Conservation (phyloP, 1,140 invertebrate species). For the Drosophila pachea region DNA sequence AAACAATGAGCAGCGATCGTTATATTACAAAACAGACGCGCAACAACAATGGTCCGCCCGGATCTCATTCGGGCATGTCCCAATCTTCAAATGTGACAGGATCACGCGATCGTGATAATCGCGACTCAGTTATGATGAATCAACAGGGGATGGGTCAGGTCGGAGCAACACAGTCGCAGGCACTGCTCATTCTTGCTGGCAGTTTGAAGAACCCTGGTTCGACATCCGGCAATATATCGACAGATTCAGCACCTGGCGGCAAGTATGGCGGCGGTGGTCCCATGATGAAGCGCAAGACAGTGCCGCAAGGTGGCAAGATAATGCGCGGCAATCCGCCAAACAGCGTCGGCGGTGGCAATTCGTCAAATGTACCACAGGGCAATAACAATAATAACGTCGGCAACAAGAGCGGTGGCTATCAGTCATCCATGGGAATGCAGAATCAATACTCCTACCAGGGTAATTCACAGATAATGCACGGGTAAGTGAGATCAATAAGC, state of each 20-base stretch:
- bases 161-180: conserved; percentile 56
- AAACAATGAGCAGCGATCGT: conserved; percentile 73
- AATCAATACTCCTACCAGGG: conserved; percentile 69
- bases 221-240: conserved; percentile 39
- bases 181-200: conserved; percentile 56
- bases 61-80: conserved; percentile 58
- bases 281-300: conserved; percentile 74
- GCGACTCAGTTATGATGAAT: conserved; percentile 56
- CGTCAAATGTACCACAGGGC: conserved; percentile 46
- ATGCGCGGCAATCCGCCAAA: conserved; percentile 65
- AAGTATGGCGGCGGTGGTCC: conserved; percentile 64
- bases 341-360: conserved; percentile 40
- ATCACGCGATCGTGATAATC: conserved; percentile 59
- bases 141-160: conserved; percentile 48
- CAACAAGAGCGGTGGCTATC: conserved; percentile 58
- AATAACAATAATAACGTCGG: conserved; percentile 56
- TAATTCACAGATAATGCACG: conserved; percentile 70
- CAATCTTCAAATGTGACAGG: conserved; percentile 36
- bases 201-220: conserved; percentile 57
- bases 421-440: conserved; percentile 68
- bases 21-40: conserved; percentile 75
- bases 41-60: conserved; percentile 68
- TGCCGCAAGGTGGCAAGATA: conserved; percentile 62
- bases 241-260: conserved; percentile 47
- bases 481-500: conserved; percentile 35